Evolutionary conservation across 1,140 invertebrate species (phyloP), one percentile per base, ranked within the genome.

Genomic region (Pseudomyrmex sp.): DNA sequence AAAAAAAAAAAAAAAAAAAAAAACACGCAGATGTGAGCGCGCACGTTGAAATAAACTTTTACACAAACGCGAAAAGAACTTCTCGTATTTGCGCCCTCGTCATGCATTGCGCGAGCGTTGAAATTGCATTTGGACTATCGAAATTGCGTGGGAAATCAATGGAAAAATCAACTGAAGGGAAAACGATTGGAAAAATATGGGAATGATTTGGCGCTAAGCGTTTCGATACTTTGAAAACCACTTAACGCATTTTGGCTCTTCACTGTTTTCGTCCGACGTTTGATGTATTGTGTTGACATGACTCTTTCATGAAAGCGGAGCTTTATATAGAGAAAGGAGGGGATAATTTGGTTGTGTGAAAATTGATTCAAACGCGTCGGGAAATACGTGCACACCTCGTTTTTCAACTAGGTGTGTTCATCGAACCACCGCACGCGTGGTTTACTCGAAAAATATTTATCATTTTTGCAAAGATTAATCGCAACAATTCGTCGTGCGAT

Each of bases 101-200:
- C 35, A 35, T 35, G 35, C 35, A 35, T 79, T 26, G 44, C 63
- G 54, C 44, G 76, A 50, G 66, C 54, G 10, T 18, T 35, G 23
- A 44, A 80, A 80, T 59, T 20, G 54, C 44, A 52, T 79, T 20
- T 15, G 52, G 65, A 79, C 69, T 79, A 79, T 79, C 44, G 44
- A 70, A 70, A 79, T 79, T 12, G 62, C 75, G 13, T 13, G 15
- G 59, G 59, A 70, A 48, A 72, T 44, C 44, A 50, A 59, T 59
- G 76, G 54, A 13, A 35, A 35, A 35, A 35, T 35, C 35, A 35
- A 35, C 35, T 35, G 35, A 5, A 35, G 7, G 35, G 0, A 35
- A 35, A 80, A 70, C 18, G 76, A 80, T 80, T 80, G 76, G 44
- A 35, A 80, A 80, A 80, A 80, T 72, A 80, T 61, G 74, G 48